phyloP scores from a whole-genome alignment of 2,113 vertebrate genomes.

The Eurypyga helias region DNA sequence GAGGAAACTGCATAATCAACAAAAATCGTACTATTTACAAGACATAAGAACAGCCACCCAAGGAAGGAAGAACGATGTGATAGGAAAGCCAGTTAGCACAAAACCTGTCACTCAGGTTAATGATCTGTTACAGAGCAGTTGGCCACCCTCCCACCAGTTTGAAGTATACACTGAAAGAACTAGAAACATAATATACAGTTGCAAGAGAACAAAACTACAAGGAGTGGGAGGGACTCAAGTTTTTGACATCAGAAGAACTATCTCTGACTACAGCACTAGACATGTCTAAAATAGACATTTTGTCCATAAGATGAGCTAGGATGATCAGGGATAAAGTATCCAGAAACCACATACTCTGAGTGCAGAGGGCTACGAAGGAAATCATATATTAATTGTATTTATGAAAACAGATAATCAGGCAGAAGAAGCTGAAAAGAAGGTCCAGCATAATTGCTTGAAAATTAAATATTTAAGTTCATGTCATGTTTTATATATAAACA shows the following conservation, averaged over 20 bases:
- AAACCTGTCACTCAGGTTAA: not conserved
- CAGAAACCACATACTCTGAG: not conserved
- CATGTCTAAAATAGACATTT: not conserved
- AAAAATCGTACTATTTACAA: not conserved
- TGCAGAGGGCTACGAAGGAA: not conserved
- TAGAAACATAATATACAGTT: not conserved
- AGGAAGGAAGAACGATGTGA: not conserved
- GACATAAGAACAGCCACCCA: fast-evolving
- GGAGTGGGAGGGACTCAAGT: not conserved
- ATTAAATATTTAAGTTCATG: not conserved
- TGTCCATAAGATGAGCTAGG: not conserved
- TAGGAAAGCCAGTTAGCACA: not conserved
- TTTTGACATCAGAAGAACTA: not conserved
- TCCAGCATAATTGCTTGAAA: not conserved
- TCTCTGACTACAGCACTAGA: not conserved
- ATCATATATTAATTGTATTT: not conserved
- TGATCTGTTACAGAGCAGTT: not conserved
- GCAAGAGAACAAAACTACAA: not conserved
- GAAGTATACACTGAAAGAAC: not conserved
- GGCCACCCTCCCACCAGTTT: not conserved
- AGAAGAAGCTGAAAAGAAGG: not conserved
- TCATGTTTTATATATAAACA: not conserved
- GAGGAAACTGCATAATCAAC: not conserved
- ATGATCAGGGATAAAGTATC: not conserved
- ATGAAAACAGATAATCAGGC: not conserved